Conservation (phyloP, 2,888 invertebrate genomes). For the Agyllia agylla region DNA sequence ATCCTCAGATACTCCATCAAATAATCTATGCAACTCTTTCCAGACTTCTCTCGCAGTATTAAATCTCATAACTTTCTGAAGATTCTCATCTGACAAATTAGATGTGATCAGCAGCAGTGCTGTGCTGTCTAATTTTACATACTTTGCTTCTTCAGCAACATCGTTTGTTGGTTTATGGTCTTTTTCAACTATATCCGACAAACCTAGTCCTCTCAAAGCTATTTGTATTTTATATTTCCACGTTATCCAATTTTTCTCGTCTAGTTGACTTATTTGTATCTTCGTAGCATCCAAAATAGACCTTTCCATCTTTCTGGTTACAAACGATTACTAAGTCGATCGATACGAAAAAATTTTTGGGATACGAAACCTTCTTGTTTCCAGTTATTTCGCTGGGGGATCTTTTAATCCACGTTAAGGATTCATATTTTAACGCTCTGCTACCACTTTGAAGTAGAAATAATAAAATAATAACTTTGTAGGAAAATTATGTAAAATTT, state of each 20-base stretch:
- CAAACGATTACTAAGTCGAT: background rate
- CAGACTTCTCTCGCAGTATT: background rate
- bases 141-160: background rate
- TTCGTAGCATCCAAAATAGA: background rate
- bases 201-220: background rate
- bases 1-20: background rate
- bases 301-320: background rate
- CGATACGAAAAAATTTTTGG: background rate
- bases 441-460: no score
- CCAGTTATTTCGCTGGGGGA: background rate
- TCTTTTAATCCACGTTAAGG: no score
- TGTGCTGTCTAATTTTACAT: background rate
- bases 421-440: no score
- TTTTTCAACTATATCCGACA: background rate
- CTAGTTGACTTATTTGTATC: background rate
- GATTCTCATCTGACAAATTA: background rate
- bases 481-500: no score
- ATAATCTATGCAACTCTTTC: background rate
- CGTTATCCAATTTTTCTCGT: background rate
- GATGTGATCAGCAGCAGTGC: background rate
- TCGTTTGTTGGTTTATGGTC: background rate
- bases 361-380: background rate
- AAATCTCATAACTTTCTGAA: constrained; percentile 1
- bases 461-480: no score
- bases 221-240: background rate